Conservation (phyloP, 2,888 invertebrate genomes). For the Cheilosia pagana region DNA sequence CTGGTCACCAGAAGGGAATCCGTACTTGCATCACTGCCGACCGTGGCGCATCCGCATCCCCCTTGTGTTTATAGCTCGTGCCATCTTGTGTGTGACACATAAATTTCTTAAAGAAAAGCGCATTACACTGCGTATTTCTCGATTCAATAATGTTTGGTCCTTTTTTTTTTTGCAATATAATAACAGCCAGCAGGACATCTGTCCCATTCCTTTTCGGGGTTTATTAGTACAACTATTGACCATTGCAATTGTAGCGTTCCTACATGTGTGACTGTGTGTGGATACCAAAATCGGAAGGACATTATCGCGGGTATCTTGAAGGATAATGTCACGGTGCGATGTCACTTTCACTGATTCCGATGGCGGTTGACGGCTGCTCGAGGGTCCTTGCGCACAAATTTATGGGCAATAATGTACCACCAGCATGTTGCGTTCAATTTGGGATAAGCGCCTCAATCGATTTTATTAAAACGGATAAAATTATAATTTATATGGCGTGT, state of each 20-base stretch:
- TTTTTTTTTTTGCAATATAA: conserved; percentile 47
- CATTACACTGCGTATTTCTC: conserved; percentile 41
- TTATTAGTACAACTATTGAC: conserved; percentile 68
- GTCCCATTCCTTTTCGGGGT: conserved; percentile 69
- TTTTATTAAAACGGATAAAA: conserved; percentile 43
- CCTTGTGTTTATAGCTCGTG: conserved; percentile 63
- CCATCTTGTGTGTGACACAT: conserved; percentile 65
- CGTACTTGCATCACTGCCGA: conserved; percentile 56
- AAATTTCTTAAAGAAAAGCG: conserved; percentile 68
- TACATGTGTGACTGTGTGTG: neutral
- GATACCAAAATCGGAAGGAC: conserved; percentile 46
- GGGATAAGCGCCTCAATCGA: conserved; percentile 59
- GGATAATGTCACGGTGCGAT: conserved; percentile 13
- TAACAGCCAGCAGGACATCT: conserved; percentile 62
- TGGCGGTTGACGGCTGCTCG: conserved; percentile 27
- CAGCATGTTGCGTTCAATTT: conserved; percentile 41
- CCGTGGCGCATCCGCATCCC: conserved; percentile 18
- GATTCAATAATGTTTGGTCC: conserved; percentile 45
- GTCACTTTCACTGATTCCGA: conserved; percentile 30
- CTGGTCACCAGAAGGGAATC: conserved; percentile 50
- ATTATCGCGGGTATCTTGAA: conserved; percentile 17
- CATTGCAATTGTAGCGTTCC: conserved; percentile 51
- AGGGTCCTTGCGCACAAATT: conserved; percentile 52
- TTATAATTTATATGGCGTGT: conserved; percentile 21
- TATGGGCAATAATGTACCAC: conserved; percentile 46